Conservation (phyloP, 2,797 vertebrate genomes). For the Onychomys torridus region DNA sequence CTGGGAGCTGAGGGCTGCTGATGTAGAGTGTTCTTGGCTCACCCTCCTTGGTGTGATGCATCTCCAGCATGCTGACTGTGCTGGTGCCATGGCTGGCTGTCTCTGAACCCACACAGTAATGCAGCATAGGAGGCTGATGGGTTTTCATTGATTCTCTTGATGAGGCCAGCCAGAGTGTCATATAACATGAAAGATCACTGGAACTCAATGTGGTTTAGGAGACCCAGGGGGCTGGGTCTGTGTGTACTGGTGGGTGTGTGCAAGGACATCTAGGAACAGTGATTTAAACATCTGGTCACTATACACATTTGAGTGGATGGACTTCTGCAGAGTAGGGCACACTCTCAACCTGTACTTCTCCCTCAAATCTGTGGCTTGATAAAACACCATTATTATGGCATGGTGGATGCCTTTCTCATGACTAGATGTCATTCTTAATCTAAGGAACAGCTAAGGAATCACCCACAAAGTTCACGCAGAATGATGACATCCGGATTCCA, state of each 20-base stretch:
- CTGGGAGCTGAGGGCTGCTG: constrained; percentile 36
- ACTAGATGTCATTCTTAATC: background rate
- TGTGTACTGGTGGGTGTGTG: too few relatives aligned
- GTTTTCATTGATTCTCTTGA: constrained; percentile 67
- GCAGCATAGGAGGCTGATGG: constrained; percentile 63
- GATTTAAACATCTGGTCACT: background rate
- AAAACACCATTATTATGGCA: background rate
- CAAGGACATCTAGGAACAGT: background rate
- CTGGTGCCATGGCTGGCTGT: background rate
- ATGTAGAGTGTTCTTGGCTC: background rate
- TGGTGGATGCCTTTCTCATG: background rate
- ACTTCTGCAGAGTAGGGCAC: background rate
- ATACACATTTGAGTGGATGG: background rate
- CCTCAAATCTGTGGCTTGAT: background rate
- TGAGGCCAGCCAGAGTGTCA: constrained; percentile 27
- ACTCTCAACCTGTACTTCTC: background rate
- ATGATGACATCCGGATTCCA: background rate
- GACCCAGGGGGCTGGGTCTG: background rate
- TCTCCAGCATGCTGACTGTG: constrained; percentile 50
- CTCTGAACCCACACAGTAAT: rapidly evolving
- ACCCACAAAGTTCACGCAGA: background rate
- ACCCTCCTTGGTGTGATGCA: background rate
- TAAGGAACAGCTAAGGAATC: background rate
- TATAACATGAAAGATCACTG: constrained; percentile 5
- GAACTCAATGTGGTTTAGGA: background rate